phyloP scores from a whole-genome alignment of 1,140 invertebrate species.

The Cydia strobilella region DNA sequence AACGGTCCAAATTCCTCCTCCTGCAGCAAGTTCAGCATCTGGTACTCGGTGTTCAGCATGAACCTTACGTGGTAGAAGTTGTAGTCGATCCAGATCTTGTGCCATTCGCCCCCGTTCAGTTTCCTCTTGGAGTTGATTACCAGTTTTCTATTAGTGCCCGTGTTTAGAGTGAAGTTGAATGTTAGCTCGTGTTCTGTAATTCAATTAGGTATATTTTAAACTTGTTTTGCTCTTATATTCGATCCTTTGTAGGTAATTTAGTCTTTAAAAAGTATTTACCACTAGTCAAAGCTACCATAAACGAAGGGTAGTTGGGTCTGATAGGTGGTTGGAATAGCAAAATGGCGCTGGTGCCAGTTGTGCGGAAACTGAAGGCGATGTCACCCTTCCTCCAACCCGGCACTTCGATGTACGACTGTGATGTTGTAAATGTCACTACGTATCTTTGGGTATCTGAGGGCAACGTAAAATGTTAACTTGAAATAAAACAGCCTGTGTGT shows the following conservation, averaged over 20 bases:
- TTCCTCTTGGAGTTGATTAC: slow-evolving; percentile 90
- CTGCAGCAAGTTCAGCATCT: slow-evolving; percentile 91
- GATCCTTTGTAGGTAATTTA: too few species aligned
- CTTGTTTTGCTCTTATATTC: not conserved
- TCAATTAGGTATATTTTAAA: not conserved
- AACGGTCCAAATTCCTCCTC: slow-evolving; percentile 95
- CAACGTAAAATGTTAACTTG: not conserved
- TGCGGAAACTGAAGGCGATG: slow-evolving; percentile 95
- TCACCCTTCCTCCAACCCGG: slow-evolving; percentile 95
- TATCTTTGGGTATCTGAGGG: slow-evolving; percentile 93
- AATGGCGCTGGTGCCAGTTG: slow-evolving; percentile 93
- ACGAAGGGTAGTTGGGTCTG: slow-evolving; percentile 92
- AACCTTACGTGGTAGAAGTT: slow-evolving; percentile 96
- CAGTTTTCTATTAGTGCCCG: slow-evolving; percentile 87
- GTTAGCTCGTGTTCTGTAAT: slow-evolving; percentile 89
- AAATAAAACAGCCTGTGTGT: too few species aligned
- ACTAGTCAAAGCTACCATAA: slow-evolving; percentile 92
- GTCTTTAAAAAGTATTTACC: slow-evolving; percentile 75
- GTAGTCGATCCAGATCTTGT: slow-evolving; percentile 96
- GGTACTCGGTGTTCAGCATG: slow-evolving; percentile 93
- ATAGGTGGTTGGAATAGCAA: slow-evolving; percentile 94
- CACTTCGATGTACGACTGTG: slow-evolving; percentile 94
- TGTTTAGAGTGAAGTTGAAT: slow-evolving; percentile 94
- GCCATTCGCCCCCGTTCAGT: slow-evolving; percentile 96
- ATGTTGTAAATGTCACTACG: slow-evolving; percentile 95